phyloP scores from a whole-genome alignment of 1,140 invertebrate species.

The Spodoptera litura region DNA sequence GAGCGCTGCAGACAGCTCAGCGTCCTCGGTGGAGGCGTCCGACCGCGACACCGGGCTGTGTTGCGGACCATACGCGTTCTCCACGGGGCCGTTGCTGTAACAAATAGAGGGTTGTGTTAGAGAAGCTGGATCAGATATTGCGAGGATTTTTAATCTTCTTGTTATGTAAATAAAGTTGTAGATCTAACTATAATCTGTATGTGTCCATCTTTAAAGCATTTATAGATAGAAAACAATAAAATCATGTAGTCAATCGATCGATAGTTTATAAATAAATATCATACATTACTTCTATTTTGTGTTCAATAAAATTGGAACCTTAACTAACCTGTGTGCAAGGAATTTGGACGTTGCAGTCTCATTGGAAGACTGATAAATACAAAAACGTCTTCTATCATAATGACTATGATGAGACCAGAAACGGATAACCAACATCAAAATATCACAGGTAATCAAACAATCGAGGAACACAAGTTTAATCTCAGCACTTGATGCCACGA shows the following conservation, averaged over 20 bases:
- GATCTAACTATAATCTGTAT: too few species aligned
- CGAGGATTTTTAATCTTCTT: too few species aligned
- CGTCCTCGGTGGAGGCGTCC: conserved; percentile 83
- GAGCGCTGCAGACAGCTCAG: conserved; percentile 79
- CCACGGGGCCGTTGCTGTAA: conserved; percentile 82
- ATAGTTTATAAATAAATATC: too few species aligned
- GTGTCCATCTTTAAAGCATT: too few species aligned
- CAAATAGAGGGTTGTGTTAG: conserved; percentile 46
- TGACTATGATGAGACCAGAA: background rate
- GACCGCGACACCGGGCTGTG: conserved; percentile 83
- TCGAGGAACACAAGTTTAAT: too few species aligned
- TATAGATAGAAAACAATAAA: too few species aligned
- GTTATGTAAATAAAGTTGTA: too few species aligned
- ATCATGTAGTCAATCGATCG: too few species aligned
- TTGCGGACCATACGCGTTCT: conserved; percentile 80
- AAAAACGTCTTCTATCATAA: conserved; percentile 22
- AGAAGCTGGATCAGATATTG: too few species aligned
- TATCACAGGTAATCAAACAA: background rate
- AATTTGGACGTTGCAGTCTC: too few species aligned
- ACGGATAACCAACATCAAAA: conserved; percentile 11
- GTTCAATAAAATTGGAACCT: too few species aligned
- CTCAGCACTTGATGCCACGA: background rate
- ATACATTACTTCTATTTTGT: too few species aligned
- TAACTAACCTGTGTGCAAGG: background rate
- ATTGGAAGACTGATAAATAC: background rate